Percentiles rank a stretch among this genome's conserved stretches.
These are phyloP conservation scores for Calonectris borealis DNA, from an alignment of 2,113 vertebrate genomes.

Conservation along the genomic window DNA sequence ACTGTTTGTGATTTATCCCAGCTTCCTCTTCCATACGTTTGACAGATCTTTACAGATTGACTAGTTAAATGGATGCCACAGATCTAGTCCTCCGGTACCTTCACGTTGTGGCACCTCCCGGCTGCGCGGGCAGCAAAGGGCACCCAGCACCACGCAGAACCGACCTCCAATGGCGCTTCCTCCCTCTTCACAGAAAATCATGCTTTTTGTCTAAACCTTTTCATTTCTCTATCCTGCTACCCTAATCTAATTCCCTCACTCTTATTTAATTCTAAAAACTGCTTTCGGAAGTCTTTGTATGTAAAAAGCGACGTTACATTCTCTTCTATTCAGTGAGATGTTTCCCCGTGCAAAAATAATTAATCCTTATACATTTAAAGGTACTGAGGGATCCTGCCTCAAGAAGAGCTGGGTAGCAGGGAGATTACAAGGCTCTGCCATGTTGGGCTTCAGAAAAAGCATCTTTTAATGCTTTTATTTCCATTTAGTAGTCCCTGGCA, in stretches of 20 bases:
- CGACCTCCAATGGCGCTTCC: neutral
- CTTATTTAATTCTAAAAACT: neutral
- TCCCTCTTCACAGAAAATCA: neutral
- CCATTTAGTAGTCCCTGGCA: neutral
- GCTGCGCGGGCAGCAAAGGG: neutral
- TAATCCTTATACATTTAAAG: neutral
- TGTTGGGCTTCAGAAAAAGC: neutral
- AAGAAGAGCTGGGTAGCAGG: neutral
- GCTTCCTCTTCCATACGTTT: neutral
- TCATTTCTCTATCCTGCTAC: neutral
- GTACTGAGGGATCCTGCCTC: neutral
- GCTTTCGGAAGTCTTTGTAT: neutral
- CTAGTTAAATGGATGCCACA: neutral
- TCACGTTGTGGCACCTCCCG: accelerated
- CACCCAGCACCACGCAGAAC: neutral
- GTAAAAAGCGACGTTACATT: neutral
- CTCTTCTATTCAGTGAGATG: neutral
- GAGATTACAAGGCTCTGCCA: neutral
- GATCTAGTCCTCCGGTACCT: neutral
- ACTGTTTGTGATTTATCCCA: neutral
- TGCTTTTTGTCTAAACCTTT: neutral
- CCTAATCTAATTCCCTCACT: neutral
- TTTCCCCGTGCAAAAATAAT: neutral
- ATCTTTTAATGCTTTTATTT: neutral
- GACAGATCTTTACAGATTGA: neutral